Evolutionary conservation across 2,113 vertebrate species (phyloP).

Genomic region (Crotophaga sulcirostris): DNA sequence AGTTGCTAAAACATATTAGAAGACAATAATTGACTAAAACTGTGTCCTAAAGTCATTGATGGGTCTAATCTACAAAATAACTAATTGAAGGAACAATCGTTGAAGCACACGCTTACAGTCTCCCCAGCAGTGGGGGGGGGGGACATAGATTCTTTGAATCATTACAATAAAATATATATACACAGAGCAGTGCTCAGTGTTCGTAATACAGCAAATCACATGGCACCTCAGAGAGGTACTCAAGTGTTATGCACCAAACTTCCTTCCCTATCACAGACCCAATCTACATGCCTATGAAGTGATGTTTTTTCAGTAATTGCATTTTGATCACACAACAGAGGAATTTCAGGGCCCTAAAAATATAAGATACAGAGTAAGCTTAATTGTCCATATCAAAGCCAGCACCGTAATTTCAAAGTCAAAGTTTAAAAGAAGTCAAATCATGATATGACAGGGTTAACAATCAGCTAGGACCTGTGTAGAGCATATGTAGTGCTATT

Average conservation of each 20-base stretch:
- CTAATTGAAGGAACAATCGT: neutral
- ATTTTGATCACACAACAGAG: neutral
- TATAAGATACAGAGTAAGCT: neutral
- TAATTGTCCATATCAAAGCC: neutral
- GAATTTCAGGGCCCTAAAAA: neutral
- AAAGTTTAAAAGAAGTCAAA: neutral
- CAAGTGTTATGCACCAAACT: neutral
- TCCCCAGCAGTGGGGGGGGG: neutral
- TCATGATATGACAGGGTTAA: neutral
- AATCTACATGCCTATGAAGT: neutral
- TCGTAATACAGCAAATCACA: neutral
- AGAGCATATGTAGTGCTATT: neutral
- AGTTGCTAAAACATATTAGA: neutral
- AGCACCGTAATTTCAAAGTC: neutral
- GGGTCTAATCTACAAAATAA: neutral
- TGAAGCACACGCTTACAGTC: neutral
- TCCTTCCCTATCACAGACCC: neutral
- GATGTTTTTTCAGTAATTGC: slow-evolving; percentile 21
- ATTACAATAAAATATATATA: neutral
- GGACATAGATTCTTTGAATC: neutral
- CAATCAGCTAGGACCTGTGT: neutral
- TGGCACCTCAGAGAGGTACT: neutral
- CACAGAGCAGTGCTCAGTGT: neutral
- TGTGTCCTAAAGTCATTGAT: neutral
- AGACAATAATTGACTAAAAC: neutral